Evolutionary conservation across 2,888 invertebrate species (phyloP).

Genomic region (Loripinus fragilis): DNA sequence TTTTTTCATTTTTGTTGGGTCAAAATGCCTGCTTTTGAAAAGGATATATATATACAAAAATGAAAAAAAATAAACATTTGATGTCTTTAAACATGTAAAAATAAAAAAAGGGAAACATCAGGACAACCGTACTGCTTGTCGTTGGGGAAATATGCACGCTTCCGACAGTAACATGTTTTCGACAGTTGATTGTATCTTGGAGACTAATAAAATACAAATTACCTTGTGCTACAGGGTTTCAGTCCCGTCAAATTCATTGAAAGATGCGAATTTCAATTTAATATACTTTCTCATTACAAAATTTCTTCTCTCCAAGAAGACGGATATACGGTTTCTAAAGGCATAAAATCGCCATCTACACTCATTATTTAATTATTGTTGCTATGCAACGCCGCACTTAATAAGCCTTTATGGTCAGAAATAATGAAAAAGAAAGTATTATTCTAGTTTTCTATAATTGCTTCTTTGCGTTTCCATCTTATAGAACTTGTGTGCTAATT

Average conservation of each 20-base stretch:
- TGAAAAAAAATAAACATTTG: no score
- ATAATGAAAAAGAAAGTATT: conserved; percentile 59
- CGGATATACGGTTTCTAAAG: conserved; percentile 48
- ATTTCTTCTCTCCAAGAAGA: conserved; percentile 19
- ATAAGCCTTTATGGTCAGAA: conserved; percentile 51
- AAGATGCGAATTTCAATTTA: conserved; percentile 22
- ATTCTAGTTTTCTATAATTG: conserved; percentile 27
- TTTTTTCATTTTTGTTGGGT: no score
- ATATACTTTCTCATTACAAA: conserved; percentile 20
- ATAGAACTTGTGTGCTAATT: conserved; percentile 3
- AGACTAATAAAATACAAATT: conserved; percentile 1
- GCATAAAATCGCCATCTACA: conserved; percentile 50
- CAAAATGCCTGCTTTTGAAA: no score
- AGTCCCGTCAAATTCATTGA: conserved; percentile 1
- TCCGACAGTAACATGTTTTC: neutral
- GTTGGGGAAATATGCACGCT: no score
- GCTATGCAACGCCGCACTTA: conserved; percentile 52
- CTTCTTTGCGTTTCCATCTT: conserved; percentile 19
- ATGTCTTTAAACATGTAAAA: no score
- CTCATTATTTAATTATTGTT: conserved; percentile 62
- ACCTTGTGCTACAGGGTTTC: neutral
- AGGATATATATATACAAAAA: no score
- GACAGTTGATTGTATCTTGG: neutral
- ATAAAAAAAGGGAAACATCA: no score
- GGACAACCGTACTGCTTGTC: no score